Percentiles rank a stretch among this genome's conserved stretches.
Evolutionary conservation across 2,113 vertebrate genomes (phyloP).

Genomic region (Pelusios castaneus): DNA sequence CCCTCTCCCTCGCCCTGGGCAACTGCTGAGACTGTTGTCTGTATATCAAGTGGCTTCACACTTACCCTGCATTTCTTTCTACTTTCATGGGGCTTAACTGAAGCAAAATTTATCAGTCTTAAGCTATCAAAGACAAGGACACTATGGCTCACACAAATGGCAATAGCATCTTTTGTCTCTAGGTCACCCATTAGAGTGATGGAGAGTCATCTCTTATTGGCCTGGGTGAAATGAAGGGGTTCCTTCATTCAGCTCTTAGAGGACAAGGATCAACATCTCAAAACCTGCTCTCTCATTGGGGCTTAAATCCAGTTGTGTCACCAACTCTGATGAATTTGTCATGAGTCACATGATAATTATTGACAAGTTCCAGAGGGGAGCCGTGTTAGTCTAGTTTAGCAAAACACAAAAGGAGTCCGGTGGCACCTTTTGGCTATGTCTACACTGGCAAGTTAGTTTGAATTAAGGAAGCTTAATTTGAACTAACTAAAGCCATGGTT

Average conservation of each 20-base stretch:
- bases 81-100: background rate
- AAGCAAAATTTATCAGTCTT: fast-evolving
- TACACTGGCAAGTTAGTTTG: no score
- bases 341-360: no score
- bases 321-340: no score
- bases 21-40: background rate
- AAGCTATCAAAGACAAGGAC: fast-evolving
- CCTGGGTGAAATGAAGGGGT: background rate
- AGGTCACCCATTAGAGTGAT: background rate
- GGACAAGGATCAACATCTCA: no score
- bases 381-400: no score
- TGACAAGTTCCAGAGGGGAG: no score
- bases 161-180: background rate
- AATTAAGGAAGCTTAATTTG: no score
- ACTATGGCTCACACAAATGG: background rate
- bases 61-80: background rate
- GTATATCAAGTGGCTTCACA: background rate
- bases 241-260: no score
- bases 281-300: background rate
- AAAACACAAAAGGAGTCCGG: no score
- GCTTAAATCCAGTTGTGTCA: background rate
- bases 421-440: no score
- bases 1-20: background rate
- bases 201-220: background rate
- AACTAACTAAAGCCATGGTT: no score